Conservation (phyloP, 2,888 invertebrate genomes). For the Orthonevra nobilis region DNA sequence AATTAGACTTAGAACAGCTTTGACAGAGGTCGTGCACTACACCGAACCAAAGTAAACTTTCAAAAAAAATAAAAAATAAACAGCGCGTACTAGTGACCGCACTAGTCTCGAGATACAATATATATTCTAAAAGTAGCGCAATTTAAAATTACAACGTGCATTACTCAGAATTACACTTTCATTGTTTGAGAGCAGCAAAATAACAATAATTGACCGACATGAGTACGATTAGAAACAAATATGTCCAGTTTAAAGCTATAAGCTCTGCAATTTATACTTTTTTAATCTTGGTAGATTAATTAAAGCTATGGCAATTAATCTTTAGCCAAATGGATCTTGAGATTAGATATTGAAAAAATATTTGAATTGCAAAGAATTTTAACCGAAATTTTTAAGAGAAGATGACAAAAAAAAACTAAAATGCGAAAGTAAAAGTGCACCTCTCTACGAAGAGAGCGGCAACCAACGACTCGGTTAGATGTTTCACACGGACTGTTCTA, state of each 20-base stretch:
- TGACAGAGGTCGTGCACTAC: conserved; percentile 1
- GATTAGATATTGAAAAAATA: not conserved
- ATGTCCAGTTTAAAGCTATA: not conserved
- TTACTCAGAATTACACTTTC: conserved; percentile 4
- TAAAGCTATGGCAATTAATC: not conserved
- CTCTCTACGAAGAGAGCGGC: not conserved
- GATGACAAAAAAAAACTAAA: not conserved
- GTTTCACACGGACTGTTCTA: conserved; percentile 44
- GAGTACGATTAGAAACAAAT: not conserved
- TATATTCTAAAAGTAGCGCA: conserved; percentile 3
- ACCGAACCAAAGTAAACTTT: conserved; percentile 10
- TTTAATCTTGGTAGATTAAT: not conserved
- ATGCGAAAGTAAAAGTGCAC: not conserved
- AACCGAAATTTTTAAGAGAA: too few relatives aligned
- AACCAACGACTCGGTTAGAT: conserved; percentile 39
- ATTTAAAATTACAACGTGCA: conserved; percentile 1
- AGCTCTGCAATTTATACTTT: not conserved
- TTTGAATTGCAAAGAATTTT: not conserved
- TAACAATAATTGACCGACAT: conserved; percentile 2
- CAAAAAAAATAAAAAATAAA: too few relatives aligned
- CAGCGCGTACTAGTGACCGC: not conserved
- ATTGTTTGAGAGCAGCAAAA: not conserved
- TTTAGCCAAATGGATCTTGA: not conserved
- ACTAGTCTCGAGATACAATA: not conserved
- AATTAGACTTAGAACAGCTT: not conserved